A percentile compares a stretch with the other conserved stretches of the same genome.
These are phyloP conservation scores for Formica exsecta DNA, from an alignment of 1,140 invertebrate genomes.

Conservation along the genomic window DNA sequence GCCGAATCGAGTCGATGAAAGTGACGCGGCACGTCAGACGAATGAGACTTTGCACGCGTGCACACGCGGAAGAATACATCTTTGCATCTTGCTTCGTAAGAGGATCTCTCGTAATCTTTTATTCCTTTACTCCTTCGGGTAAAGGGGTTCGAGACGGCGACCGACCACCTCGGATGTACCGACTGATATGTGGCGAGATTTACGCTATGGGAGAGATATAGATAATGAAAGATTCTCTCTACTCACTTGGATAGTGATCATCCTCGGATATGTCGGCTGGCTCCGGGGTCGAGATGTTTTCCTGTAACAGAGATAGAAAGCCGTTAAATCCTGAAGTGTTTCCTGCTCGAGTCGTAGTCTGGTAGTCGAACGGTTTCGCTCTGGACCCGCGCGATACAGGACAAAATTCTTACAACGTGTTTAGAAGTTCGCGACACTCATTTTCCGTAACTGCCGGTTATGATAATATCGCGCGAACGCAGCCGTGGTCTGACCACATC, in stretches of 20 bases:
- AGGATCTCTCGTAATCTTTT: conserved; percentile 38
- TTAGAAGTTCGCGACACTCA: conserved; percentile 57
- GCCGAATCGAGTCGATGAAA: neutral
- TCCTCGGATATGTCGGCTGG: conserved; percentile 90
- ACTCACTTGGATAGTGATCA: conserved; percentile 90
- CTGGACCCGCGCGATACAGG: neutral
- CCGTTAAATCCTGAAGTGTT: conserved; percentile 50
- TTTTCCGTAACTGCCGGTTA: conserved; percentile 52
- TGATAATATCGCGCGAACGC: conserved; percentile 53
- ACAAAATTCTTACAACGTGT: conserved; percentile 28
- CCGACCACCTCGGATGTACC: conserved; percentile 29
- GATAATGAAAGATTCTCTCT: conserved; percentile 69
- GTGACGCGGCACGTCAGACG: neutral
- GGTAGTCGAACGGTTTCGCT: neutral
- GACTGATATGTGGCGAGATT: conserved; percentile 57
- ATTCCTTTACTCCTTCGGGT: too few species aligned
- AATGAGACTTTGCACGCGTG: neutral
- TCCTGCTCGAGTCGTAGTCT: conserved; percentile 21
- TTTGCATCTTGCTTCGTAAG: conserved; percentile 30
- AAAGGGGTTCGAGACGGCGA: neutral
- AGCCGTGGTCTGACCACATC: conserved; percentile 31
- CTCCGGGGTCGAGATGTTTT: conserved; percentile 90
- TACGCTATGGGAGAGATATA: conserved; percentile 37
- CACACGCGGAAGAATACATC: neutral
- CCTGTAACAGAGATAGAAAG: conserved; percentile 88